A percentile compares a stretch with the other conserved stretches of the same genome.
Conservation (phyloP, 2,113 vertebrate genomes). For the Lepus timidus region DNA sequence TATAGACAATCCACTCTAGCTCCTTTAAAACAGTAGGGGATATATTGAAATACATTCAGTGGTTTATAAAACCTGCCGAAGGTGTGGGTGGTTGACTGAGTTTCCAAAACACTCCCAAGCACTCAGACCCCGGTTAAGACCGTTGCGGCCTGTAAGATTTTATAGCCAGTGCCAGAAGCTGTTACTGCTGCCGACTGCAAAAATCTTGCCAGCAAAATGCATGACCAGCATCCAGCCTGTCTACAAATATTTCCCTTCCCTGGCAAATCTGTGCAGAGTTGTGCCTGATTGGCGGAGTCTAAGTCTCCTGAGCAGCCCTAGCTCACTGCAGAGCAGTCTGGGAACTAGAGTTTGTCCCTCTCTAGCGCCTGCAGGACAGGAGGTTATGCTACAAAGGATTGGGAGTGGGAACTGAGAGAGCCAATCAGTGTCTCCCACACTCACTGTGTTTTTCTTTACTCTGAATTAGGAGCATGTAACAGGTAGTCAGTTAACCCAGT, state of each 20-base stretch:
- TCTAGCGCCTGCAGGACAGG: neutral
- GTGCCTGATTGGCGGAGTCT: neutral
- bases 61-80: neutral
- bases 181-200: neutral
- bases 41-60: neutral
- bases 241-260: neutral
- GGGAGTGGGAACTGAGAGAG: neutral
- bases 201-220: neutral
- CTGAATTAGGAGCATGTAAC: neutral
- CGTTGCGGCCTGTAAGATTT: neutral
- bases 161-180: neutral
- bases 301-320: neutral
- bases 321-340: neutral
- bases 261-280: neutral
- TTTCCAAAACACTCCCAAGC: neutral
- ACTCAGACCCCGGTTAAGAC: neutral
- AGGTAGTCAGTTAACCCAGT: neutral
- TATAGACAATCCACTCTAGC: neutral
- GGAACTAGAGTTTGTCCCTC: slow-evolving; percentile 13
- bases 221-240: neutral
- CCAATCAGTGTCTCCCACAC: neutral
- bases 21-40: neutral
- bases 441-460: neutral
- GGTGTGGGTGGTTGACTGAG: neutral
- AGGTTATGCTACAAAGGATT: neutral